Evolutionary conservation across 2,113 vertebrate species (phyloP).

Genomic region (Prunella himalayana): DNA sequence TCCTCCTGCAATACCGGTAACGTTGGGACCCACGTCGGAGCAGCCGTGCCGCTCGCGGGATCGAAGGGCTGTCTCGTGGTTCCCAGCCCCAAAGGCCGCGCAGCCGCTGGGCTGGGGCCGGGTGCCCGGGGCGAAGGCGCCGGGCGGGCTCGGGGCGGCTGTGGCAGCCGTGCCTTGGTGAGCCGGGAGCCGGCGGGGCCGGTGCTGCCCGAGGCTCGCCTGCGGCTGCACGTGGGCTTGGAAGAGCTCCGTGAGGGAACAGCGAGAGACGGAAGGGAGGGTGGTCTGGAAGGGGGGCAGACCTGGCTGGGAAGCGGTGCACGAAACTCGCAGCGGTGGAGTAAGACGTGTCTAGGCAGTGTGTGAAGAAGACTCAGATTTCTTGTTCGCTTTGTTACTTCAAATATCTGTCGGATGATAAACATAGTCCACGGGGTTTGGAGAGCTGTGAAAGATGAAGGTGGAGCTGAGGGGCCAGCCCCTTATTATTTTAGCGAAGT

Average conservation of each 20-base stretch:
- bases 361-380: neutral
- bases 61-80: neutral
- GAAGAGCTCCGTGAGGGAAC: neutral
- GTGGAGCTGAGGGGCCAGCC: neutral
- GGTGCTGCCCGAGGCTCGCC: neutral
- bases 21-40: rapidly evolving
- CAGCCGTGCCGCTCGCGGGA: no score
- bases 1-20: neutral
- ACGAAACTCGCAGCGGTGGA: neutral
- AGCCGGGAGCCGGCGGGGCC: neutral
- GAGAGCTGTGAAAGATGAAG: neutral
- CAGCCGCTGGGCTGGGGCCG: neutral
- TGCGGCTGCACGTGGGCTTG: rapidly evolving
- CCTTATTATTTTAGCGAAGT: neutral
- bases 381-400: neutral
- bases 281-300: no score
- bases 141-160: rapidly evolving
- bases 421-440: rapidly evolving
- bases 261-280: neutral
- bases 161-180: rapidly evolving
- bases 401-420: rapidly evolving
- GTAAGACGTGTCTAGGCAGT: neutral
- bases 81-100: rapidly evolving
- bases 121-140: neutral
- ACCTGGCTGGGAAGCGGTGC: no score